Percentiles rank a stretch among this genome's conserved stretches.
Conservation (phyloP, 2,888 invertebrate species). For the Achlya flavicornis region DNA sequence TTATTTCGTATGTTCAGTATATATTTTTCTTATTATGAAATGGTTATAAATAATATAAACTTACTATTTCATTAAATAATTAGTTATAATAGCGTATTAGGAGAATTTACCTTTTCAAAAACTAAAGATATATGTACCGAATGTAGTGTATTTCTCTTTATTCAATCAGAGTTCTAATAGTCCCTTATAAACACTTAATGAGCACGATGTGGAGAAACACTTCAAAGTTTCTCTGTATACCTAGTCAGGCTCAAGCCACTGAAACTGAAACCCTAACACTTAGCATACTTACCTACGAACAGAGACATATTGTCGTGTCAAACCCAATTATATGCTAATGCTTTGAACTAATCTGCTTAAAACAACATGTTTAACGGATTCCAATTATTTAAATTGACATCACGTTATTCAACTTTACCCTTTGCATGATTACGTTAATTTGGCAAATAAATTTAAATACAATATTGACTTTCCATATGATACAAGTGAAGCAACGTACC, state of each 20-base stretch:
- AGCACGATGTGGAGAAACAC: conserved; percentile 11
- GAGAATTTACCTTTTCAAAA: too few species aligned
- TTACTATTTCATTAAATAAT: too few species aligned
- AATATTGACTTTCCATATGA: not conserved
- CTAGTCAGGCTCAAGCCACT: not conserved
- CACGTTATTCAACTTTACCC: conserved; percentile 10
- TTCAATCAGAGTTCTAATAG: not conserved
- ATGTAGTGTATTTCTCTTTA: not conserved
- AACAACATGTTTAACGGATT: conserved; percentile 12
- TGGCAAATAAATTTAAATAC: not conserved
- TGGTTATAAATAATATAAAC: too few species aligned
- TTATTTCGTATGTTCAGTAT: too few species aligned
- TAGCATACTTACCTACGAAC: conserved; percentile 12
- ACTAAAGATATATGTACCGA: too few species aligned
- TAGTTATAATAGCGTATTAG: too few species aligned
- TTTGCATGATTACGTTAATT: not conserved
- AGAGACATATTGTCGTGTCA: conserved; percentile 19
- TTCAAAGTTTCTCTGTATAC: conserved; percentile 16
- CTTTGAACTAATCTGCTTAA: conserved; percentile 21
- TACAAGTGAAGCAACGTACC: not conserved
- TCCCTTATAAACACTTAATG: conserved; percentile 8
- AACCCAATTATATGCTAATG: conserved; percentile 28
- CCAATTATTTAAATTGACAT: conserved; percentile 9
- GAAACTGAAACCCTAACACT: conserved; percentile 19
- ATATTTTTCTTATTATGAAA: too few species aligned